Conservation (phyloP, 2,113 vertebrate species). For the Thamnophis sirtalis region DNA sequence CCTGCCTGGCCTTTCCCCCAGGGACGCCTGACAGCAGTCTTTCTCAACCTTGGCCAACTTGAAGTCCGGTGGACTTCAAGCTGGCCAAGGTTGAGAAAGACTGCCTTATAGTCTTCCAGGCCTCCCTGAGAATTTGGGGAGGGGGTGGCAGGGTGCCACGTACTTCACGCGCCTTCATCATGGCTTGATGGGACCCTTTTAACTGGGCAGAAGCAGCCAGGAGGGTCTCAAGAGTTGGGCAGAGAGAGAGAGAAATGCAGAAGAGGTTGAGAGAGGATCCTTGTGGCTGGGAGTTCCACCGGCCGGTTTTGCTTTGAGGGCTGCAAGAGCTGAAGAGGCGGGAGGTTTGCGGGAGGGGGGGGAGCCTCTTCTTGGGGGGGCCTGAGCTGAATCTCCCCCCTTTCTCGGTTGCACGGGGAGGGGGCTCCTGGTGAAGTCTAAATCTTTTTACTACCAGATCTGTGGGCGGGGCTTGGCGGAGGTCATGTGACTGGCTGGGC, state of each 20-base stretch:
- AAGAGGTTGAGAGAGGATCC: neutral
- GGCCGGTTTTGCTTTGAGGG: neutral
- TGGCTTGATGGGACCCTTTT: neutral
- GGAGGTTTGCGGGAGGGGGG: neutral
- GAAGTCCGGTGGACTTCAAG: too few relatives aligned
- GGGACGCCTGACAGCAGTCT: neutral
- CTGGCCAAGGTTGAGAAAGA: too few relatives aligned
- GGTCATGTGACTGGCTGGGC: too few relatives aligned
- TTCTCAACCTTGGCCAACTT: too few relatives aligned
- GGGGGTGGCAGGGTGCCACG: neutral
- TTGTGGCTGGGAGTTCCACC: neutral
- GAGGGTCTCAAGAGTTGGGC: neutral
- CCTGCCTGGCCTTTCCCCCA: too few relatives aligned
- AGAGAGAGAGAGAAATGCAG: neutral
- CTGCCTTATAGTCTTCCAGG: too few relatives aligned
- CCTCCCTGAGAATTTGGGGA: accelerated
- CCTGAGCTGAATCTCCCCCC: neutral
- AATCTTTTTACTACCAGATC: too few relatives aligned
- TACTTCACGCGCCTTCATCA: too few relatives aligned
- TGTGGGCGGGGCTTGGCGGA: too few relatives aligned
- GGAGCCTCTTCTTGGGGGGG: neutral
- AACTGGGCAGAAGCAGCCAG: neutral
- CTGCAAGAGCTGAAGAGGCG: neutral
- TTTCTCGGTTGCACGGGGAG: accelerated
- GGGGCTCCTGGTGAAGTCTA: too few relatives aligned